Evolutionary conservation across 2,113 vertebrate genomes (phyloP).

Genomic region (Vulpes vulpes): DNA sequence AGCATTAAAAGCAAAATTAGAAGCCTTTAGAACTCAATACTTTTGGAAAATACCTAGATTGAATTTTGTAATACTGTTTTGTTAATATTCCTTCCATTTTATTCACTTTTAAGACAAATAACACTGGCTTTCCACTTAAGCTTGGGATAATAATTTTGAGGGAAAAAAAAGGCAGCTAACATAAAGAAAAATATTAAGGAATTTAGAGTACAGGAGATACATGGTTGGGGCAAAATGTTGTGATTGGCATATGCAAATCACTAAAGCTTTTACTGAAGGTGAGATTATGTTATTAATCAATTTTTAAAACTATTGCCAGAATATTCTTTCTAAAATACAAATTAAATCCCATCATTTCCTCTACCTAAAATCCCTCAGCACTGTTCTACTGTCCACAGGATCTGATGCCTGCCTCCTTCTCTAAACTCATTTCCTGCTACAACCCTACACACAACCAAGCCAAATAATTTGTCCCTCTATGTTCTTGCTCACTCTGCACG

Average conservation of each 20-base stretch:
- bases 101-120: constrained; percentile 35
- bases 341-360: neutral
- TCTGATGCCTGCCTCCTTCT: neutral
- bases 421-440: neutral
- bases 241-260: neutral
- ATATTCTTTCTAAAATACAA: neutral
- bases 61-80: constrained; percentile 17
- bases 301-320: neutral
- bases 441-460: neutral
- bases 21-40: neutral
- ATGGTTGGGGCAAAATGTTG: neutral
- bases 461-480: neutral
- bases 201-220: neutral
- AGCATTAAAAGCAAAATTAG: neutral
- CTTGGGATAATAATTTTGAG: neutral
- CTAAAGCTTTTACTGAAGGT: neutral
- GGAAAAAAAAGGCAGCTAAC: neutral
- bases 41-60: neutral
- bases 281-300: neutral
- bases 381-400: neutral
- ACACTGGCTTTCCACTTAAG: neutral
- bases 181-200: constrained; percentile 33
- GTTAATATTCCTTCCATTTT: constrained; percentile 7
- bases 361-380: neutral
- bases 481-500: neutral